Evolutionary conservation across 2,888 invertebrate species (phyloP).

Genomic region (Pelosia muscerda): DNA sequence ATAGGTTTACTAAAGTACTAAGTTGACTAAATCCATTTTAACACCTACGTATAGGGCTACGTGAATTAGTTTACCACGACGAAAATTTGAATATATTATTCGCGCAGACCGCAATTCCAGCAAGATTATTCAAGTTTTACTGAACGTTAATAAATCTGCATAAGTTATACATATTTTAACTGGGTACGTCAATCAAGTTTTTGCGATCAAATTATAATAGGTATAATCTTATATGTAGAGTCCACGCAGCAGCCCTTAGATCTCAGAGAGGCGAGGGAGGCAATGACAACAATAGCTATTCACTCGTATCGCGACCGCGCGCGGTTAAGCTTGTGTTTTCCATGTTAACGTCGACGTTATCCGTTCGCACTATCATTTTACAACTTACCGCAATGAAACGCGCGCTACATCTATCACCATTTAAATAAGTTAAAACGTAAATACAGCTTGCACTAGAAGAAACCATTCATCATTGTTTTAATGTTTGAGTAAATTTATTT

Average conservation of each 20-base stretch:
- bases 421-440: conserved; percentile 23
- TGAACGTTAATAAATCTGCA: background rate
- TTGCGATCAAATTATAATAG: conserved; percentile 15
- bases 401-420: conserved; percentile 36
- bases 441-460: conserved; percentile 16
- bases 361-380: conserved; percentile 22
- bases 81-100: background rate
- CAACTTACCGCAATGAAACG: conserved; percentile 28
- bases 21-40: background rate
- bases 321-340: conserved; percentile 37
- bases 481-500: conserved; percentile 38
- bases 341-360: conserved; percentile 6
- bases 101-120: background rate
- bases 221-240: conserved; percentile 19
- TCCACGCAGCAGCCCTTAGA: conserved; percentile 43
- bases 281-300: conserved; percentile 40
- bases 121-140: background rate
- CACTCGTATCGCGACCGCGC: conserved; percentile 48
- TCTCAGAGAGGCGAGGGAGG: conserved; percentile 42
- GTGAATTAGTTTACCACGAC: background rate
- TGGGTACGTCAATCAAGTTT: background rate
- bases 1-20: too few species aligned
- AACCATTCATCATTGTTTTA: conserved; percentile 22
- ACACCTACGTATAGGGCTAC: background rate
- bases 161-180: background rate